Percentiles rank a stretch among this genome's conserved stretches.
Evolutionary conservation across 2,888 invertebrate species (phyloP).

Genomic region (Emmelina monodactyla): DNA sequence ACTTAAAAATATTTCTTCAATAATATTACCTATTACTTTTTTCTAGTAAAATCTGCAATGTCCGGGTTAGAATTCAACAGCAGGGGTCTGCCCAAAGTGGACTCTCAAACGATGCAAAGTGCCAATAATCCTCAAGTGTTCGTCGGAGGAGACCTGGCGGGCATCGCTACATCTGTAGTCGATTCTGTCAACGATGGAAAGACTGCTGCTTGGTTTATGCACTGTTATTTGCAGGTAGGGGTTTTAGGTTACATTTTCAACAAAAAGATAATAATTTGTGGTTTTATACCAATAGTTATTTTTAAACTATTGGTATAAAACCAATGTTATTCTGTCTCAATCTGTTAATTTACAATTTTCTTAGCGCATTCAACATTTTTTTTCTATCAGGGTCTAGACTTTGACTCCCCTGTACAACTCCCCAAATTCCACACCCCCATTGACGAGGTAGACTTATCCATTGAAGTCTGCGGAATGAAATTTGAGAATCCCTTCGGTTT

Average conservation of each 20-base stretch:
- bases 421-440: slow-evolving; percentile 94
- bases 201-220: slow-evolving; percentile 95
- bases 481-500: slow-evolving; percentile 98
- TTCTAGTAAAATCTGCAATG: slow-evolving; percentile 76
- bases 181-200: slow-evolving; percentile 99
- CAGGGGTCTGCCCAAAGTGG: slow-evolving; percentile 82
- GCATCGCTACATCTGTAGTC: slow-evolving; percentile 95
- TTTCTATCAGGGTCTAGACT: slow-evolving; percentile 61
- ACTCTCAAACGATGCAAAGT: slow-evolving; percentile 80
- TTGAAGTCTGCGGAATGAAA: slow-evolving; percentile 90
- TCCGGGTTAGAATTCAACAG: slow-evolving; percentile 77
- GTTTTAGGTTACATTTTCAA: not conserved
- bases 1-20: no score
- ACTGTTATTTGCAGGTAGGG: slow-evolving; percentile 84
- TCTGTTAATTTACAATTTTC: no score
- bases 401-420: slow-evolving; percentile 73
- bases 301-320: no score
- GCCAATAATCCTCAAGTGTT: slow-evolving; percentile 79
- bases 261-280: no score
- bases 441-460: slow-evolving; percentile 92
- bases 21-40: slow-evolving; percentile 7
- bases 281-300: no score
- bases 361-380: slow-evolving; percentile 2
- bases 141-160: slow-evolving; percentile 94
- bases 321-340: no score